Base-by-base conservation (phyloP, 2,113 vertebrate species). In the Syrmaticus mikado region DNA sequence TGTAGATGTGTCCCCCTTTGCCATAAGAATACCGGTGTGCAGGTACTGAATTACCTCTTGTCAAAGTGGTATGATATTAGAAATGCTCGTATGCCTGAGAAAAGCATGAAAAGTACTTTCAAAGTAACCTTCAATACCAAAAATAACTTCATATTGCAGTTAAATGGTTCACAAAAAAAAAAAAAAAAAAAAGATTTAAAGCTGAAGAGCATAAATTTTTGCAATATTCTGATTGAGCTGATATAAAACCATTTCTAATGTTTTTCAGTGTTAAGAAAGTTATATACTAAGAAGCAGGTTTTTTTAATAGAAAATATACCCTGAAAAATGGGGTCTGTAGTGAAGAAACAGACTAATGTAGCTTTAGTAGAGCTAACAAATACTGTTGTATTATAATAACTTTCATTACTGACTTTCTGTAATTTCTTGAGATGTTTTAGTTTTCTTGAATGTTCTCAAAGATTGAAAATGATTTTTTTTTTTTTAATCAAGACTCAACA, bases 341-440 rank as follows among this genome's bases (percentile, higher is more conserved):
- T 74, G 66, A 27, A 68, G 34, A 77, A 79, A 34, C 36, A 74
- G 60, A 38, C 38, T 61, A 68, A 58, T 1, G 0, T 22, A 60
- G 48, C 58, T 89, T 90, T 65, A 72, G 50, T 36, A 62, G 61
- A 89, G 72, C 68, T 92, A 53, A 74, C 0, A 3, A 90, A 46
- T 52, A 34, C 57, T 55, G 40, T 32, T 95, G 65, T 62, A 53
- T 72, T 60, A 68, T 21, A 64, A 45, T 46, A 78, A 57, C 38
- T 94, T 70, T 87, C 86, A 76, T 94, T 80, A 48, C 36, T 86
- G 70, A 84, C 57, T 68, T 53, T 24, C 82, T 95, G 53, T 94
- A 80, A 24, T 72, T 52, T 19, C 85, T 92, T 25, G 28, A 93
- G 70, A 74, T 45, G 40, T 28, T 93, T 91, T 87, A 55, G 30